phyloP scores from a whole-genome alignment of 2,888 invertebrate species.

The Eumerus sabulonum region DNA sequence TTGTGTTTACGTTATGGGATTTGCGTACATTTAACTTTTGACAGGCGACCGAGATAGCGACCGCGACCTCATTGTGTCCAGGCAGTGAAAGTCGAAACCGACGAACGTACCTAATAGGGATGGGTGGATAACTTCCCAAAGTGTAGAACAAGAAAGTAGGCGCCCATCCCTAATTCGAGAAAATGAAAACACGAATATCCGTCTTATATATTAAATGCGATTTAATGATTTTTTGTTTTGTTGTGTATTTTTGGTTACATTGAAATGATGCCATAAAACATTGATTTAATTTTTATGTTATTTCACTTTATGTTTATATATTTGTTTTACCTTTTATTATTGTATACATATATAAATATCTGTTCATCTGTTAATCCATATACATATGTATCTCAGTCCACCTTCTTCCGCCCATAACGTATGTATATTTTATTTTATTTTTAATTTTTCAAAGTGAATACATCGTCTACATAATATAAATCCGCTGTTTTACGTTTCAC shows the following conservation, averaged over 20 bases:
- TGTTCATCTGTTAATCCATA: slow-evolving; percentile 36
- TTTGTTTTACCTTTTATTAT: slow-evolving; percentile 18
- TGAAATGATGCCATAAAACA: slow-evolving; percentile 67
- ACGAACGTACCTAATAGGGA: too few species aligned
- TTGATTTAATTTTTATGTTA: slow-evolving; percentile 63
- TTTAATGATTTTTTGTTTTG: slow-evolving; percentile 55
- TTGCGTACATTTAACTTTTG: too few species aligned
- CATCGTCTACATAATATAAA: slow-evolving; percentile 44
- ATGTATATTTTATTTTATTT: too few species aligned
- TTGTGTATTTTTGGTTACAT: slow-evolving; percentile 67
- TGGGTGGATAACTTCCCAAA: too few species aligned
- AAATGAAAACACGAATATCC: not conserved
- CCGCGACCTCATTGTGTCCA: too few species aligned
- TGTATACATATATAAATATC: slow-evolving; percentile 64
- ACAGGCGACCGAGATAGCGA: too few species aligned
- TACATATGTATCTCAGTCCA: not conserved
- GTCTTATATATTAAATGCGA: slow-evolving; percentile 66
- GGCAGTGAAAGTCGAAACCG: too few species aligned
- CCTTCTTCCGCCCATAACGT: too few species aligned
- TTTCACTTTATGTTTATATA: slow-evolving; percentile 38
- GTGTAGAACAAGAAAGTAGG: too few species aligned
- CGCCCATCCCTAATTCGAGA: too few species aligned
- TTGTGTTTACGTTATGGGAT: too few species aligned
- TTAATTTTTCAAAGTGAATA: slow-evolving; percentile 34
- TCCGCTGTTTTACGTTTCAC: slow-evolving; percentile 43